A percentile compares a stretch with the other conserved stretches of the same genome.
phyloP scores from a whole-genome alignment of 2,888 invertebrate genomes.

The Ferrisia virgata region DNA sequence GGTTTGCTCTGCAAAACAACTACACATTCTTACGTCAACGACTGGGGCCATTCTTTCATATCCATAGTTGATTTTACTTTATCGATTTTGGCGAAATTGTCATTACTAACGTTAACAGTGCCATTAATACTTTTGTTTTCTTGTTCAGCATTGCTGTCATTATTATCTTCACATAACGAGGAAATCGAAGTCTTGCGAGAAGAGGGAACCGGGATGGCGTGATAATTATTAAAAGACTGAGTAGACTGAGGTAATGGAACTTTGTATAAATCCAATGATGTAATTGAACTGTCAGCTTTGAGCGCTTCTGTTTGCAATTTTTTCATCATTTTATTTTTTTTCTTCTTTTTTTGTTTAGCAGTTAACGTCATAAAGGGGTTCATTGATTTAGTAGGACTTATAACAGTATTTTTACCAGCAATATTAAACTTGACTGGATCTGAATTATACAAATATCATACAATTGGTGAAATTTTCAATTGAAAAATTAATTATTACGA shows the following conservation, averaged over 20 bases:
- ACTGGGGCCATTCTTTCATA: conserved; percentile 48
- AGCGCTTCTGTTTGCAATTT: conserved; percentile 53
- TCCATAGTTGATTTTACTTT: conserved; percentile 31
- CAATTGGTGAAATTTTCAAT: conserved; percentile 33
- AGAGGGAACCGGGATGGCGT: neutral
- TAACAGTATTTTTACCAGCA: neutral
- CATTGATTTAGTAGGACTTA: conserved; percentile 47
- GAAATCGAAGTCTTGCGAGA: neutral
- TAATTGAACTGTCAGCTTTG: conserved; percentile 49
- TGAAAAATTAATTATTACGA: neutral
- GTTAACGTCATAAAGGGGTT: conserved; percentile 58
- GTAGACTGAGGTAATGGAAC: conserved; percentile 59
- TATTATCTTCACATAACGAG: neutral
- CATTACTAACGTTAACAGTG: neutral
- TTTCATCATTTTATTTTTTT: conserved; percentile 58
- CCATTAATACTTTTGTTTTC: neutral
- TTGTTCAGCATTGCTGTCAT: neutral
- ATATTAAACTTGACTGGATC: conserved; percentile 22
- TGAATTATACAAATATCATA: neutral
- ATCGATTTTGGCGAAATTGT: conserved; percentile 48
- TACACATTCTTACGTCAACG: conserved; percentile 47
- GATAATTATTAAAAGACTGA: conserved; percentile 49
- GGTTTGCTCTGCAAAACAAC: neutral
- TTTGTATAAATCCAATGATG: conserved; percentile 47
- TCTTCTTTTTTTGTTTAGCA: conserved; percentile 65